phyloP scores from a whole-genome alignment of 2,113 vertebrate genomes.

The Pipa parva region DNA sequence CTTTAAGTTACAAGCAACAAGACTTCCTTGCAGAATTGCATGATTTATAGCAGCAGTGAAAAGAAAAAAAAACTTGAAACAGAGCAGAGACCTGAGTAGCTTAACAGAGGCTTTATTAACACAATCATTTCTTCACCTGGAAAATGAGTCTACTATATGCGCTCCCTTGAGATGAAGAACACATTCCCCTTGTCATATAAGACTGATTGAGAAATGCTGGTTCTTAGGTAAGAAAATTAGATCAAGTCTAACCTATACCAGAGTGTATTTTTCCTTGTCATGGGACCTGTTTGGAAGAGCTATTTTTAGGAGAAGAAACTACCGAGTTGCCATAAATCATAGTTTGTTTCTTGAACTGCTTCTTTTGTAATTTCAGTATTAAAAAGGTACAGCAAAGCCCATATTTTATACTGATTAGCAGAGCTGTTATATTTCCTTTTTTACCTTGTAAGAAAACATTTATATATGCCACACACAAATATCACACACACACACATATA shows the following conservation, averaged over 20 bases:
- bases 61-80: not conserved
- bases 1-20: not conserved
- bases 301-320: slow-evolving; percentile 24
- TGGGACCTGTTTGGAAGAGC: slow-evolving; percentile 11
- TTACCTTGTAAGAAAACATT: not conserved
- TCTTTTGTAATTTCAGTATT: not conserved
- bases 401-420: not conserved
- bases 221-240: slow-evolving; percentile 25
- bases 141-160: slow-evolving; percentile 14
- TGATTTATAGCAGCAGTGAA: slow-evolving; percentile 27
- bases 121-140: slow-evolving; percentile 9
- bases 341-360: slow-evolving; percentile 1
- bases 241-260: slow-evolving; percentile 20
- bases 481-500: no score
- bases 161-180: not conserved
- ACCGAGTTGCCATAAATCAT: slow-evolving; percentile 28
- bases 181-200: slow-evolving; percentile 23
- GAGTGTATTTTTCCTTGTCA: slow-evolving; percentile 13
- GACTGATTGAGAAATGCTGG: slow-evolving; percentile 29
- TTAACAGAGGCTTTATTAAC: slow-evolving; percentile 17
- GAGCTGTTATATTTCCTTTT: no score
- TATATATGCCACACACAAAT: no score
- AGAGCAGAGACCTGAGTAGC: slow-evolving; percentile 11
- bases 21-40: slow-evolving; percentile 6
- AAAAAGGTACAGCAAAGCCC: not conserved